Evolutionary conservation across 2,113 vertebrate species (phyloP), one percentile per base, ranked within the genome.

Genomic region (Sitta europaea): DNA sequence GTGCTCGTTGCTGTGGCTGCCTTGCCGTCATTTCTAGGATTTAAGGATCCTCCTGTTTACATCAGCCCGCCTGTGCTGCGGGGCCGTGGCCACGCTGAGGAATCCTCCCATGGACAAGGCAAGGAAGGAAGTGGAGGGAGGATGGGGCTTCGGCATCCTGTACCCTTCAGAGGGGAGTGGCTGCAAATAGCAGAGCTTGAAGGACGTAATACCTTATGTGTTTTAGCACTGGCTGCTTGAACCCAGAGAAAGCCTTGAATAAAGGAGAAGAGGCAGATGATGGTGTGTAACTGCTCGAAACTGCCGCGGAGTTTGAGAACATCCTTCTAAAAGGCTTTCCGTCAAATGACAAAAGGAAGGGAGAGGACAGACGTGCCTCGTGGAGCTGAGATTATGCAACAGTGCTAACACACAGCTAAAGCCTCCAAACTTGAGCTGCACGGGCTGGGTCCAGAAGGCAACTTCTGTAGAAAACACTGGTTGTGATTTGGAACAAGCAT

Each of bases 121-220:
- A 27, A 98, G 98, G 98, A 98, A 98, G 98, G 98, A 98, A 98
- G 97, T 96, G 59, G 74, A 96, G 96, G 97, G 98, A 98, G 98
- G 97, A 98, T 97, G 98, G 96, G 96, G 94, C 91, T 84, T 97
- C 95, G 5, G 96, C 97, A 98, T 98, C 98, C 98, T 98, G 98
- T 98, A 90, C 97, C 90, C 97, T 98, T 96, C 4, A 1, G 68
- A 94, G 95, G 96, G 97, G 96, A 95, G 97, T 97, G 97, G 97
- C 95, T 50, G 77, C 63, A 76, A 59, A 88, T 62, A 97, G 95
- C 82, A 28, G 81, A 23, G 96, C 94, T n/a, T 22, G 86, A 63
- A 94, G 96, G 94, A 97, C 76, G n/a, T 87, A 78, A 80, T 58
- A 11, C 82, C 45, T 92, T 29, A 11, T 58, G 63, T 70, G 72